Percentiles rank a stretch among this genome's conserved stretches.
phyloP scores from a whole-genome alignment of 2,113 vertebrate genomes.

The Serilophus lunatus region DNA sequence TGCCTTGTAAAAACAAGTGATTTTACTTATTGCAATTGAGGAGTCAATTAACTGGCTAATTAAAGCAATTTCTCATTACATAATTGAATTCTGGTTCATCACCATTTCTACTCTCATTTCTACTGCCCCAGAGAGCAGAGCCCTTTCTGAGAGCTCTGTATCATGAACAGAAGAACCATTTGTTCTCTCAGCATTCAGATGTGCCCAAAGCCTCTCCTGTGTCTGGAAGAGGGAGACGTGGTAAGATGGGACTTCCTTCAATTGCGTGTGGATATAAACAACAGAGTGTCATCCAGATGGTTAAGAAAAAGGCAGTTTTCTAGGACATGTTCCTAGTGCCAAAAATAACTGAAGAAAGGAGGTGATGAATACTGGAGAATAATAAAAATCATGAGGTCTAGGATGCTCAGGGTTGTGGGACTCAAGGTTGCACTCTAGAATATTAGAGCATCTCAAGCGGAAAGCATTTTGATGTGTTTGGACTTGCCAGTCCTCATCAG shows the following conservation, averaged over 20 bases:
- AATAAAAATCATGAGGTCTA: not conserved
- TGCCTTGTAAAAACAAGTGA: constrained; percentile 33
- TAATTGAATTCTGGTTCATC: constrained; percentile 66
- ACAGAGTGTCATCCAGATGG: not conserved
- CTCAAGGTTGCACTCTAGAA: not conserved
- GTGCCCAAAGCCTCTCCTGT: not conserved
- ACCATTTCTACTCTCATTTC: constrained; percentile 7
- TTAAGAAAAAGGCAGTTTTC: not conserved
- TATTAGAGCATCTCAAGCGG: not conserved
- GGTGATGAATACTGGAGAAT: not conserved
- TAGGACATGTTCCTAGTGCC: not conserved
- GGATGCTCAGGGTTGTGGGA: not conserved
- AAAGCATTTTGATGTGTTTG: not conserved
- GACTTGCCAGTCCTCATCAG: not conserved
- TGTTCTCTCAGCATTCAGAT: rapidly evolving
- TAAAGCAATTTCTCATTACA: constrained; percentile 62
- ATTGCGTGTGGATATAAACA: not conserved
- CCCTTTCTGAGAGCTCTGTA: not conserved
- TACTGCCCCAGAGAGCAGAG: constrained; percentile 40
- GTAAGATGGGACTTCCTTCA: not conserved
- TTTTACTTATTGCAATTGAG: constrained; percentile 52
- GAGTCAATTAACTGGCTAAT: constrained; percentile 67
- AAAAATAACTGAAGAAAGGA: not conserved
- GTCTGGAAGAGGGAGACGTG: not conserved
- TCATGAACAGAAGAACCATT: not conserved